phyloP scores from a whole-genome alignment of 2,888 invertebrate species.

The Melanotus villosus region DNA sequence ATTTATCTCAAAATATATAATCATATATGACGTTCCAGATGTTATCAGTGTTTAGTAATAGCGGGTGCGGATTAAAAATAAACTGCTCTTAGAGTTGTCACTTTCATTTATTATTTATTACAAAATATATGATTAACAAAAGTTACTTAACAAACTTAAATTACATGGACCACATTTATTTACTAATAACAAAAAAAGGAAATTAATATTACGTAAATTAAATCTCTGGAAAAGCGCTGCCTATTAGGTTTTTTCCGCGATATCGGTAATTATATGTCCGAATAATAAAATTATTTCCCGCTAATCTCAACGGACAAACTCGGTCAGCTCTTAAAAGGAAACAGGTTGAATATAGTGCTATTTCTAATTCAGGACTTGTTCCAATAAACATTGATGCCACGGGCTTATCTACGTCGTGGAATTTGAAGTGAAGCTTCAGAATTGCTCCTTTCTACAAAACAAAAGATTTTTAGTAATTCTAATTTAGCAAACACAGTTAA shows the following conservation, averaged over 20 bases:
- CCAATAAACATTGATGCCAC: conserved; percentile 86
- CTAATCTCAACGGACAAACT: conserved; percentile 81
- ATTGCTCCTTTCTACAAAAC: conserved; percentile 82
- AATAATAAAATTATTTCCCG: conserved; percentile 80
- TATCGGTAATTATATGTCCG: conserved; percentile 82
- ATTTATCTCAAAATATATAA: conserved; percentile 29
- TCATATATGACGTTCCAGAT: conserved; percentile 26
- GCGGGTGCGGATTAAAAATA: conserved; percentile 16
- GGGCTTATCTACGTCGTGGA: conserved; percentile 81
- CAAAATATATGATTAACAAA: no score
- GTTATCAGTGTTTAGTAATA: conserved; percentile 35
- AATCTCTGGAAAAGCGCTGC: conserved; percentile 87
- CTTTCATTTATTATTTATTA: not conserved
- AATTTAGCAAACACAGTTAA: no score
- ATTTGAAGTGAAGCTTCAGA: conserved; percentile 80
- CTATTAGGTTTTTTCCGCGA: conserved; percentile 83
- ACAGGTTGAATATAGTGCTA: conserved; percentile 91
- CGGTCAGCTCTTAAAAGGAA: conserved; percentile 83
- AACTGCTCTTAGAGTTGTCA: no score
- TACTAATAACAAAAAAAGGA: not conserved
- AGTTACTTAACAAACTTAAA: no score
- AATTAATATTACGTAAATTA: conserved; percentile 61
- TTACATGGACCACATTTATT: not conserved
- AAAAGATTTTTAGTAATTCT: no score
- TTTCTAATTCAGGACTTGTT: conserved; percentile 92